These are phyloP conservation scores for Amia ocellicauda DNA, from an alignment of 2,113 vertebrate species.

Conservation along the genomic window DNA sequence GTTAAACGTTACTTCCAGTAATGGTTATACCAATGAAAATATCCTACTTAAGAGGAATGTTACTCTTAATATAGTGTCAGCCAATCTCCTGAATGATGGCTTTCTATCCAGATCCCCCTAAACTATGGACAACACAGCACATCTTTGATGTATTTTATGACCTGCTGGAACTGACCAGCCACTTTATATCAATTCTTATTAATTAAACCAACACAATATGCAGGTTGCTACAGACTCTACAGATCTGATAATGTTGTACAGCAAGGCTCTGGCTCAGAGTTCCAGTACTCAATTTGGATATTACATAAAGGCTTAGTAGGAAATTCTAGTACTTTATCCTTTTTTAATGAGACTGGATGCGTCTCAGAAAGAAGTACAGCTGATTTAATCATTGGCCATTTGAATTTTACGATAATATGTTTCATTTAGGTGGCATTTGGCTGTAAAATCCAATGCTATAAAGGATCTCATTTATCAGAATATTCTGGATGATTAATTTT, in stretches of 20 bases:
- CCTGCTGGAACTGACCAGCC: no score
- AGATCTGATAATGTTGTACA: neutral
- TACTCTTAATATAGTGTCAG: no score
- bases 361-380: slow-evolving; percentile 55
- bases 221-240: slow-evolving; percentile 3
- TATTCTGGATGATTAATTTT: slow-evolving; percentile 29
- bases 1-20: no score
- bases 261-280: no score
- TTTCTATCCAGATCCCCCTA: no score
- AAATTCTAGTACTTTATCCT: slow-evolving; percentile 56
- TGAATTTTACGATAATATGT: slow-evolving; percentile 46
- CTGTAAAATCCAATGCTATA: slow-evolving; percentile 43
- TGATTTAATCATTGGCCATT: slow-evolving; percentile 47
- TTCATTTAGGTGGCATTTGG: slow-evolving; percentile 31
- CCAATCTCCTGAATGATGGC: no score
- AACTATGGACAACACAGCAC: no score
- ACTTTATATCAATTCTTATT: no score
- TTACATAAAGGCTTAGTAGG: slow-evolving; percentile 64
- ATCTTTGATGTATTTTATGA: no score
- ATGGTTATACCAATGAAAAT: no score
- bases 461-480: slow-evolving; percentile 41
- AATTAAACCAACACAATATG: no score
- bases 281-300: slow-evolving; percentile 45
- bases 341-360: slow-evolving; percentile 57
- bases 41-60: no score